These are phyloP conservation scores for Pteromalus puparum DNA, from an alignment of 1,140 invertebrate species.

Conservation along the genomic window DNA sequence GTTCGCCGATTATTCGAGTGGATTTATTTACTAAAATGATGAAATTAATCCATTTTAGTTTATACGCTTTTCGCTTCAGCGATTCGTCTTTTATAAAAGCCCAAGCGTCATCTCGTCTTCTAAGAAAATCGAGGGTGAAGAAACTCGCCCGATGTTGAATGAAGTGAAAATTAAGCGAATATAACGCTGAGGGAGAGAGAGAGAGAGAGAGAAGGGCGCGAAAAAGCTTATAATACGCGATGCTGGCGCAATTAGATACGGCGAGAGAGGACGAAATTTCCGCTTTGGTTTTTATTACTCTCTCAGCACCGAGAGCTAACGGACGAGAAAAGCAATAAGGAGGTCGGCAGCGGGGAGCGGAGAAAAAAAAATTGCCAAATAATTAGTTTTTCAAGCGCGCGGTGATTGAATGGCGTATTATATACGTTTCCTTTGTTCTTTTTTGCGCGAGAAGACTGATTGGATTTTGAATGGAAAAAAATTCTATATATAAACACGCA, in stretches of 20 bases:
- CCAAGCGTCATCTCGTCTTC: no score
- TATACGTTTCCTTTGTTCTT: no score
- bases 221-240: not conserved
- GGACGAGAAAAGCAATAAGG: not conserved
- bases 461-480: not conserved
- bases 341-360: not conserved
- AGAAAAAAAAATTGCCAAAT: not conserved
- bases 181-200: not conserved
- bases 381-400: not conserved
- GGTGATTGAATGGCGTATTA: not conserved
- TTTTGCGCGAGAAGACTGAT: not conserved
- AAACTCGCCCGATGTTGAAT: slow-evolving; percentile 13
- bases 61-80: no score
- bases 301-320: not conserved
- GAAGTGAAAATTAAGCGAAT: slow-evolving; percentile 34
- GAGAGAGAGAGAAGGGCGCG: not conserved
- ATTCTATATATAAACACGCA: not conserved
- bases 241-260: slow-evolving; percentile 10
- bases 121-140: not conserved
- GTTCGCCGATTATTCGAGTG: not conserved
- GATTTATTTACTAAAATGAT: not conserved
- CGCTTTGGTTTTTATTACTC: slow-evolving; percentile 32
- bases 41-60: no score
- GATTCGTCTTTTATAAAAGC: no score
- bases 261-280: not conserved